Percentiles rank a stretch among this genome's conserved stretches.
Evolutionary conservation across 2,888 invertebrate genomes (phyloP).

Genomic region (Deilephila elpenor): DNA sequence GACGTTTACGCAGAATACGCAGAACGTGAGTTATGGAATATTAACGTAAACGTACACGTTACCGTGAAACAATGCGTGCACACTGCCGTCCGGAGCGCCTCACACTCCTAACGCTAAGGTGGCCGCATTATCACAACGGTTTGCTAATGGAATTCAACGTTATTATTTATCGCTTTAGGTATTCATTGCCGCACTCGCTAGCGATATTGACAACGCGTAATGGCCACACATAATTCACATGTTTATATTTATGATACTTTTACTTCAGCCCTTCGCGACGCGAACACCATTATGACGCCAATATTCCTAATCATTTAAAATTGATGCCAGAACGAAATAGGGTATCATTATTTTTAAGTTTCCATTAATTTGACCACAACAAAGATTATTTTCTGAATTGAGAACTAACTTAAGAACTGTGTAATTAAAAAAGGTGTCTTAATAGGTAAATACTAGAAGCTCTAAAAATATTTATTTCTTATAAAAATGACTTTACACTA

Average conservation of each 20-base stretch:
- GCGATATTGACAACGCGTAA: slow-evolving; percentile 52
- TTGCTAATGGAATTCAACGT: slow-evolving; percentile 67
- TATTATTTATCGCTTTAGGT: slow-evolving; percentile 68
- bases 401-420: no score
- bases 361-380: neutral
- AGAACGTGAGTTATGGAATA: slow-evolving; percentile 71
- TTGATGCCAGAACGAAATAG: neutral
- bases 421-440: no score
- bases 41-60: slow-evolving; percentile 68
- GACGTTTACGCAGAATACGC: slow-evolving; percentile 64
- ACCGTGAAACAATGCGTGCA: slow-evolving; percentile 63
- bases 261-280: slow-evolving; percentile 41
- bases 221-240: slow-evolving; percentile 56
- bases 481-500: no score
- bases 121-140: slow-evolving; percentile 64
- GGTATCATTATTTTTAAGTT: neutral
- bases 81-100: slow-evolving; percentile 40
- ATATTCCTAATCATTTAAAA: slow-evolving; percentile 1
- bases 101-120: slow-evolving; percentile 55
- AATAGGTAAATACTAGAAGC: no score
- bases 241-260: slow-evolving; percentile 51
- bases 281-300: slow-evolving; percentile 32
- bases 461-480: no score
- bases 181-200: slow-evolving; percentile 53
- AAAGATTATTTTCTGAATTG: no score